Percentiles rank a stretch among this genome's conserved stretches.
Conservation (phyloP, 1,140 invertebrate genomes). For the Adoxophyes honmai region DNA sequence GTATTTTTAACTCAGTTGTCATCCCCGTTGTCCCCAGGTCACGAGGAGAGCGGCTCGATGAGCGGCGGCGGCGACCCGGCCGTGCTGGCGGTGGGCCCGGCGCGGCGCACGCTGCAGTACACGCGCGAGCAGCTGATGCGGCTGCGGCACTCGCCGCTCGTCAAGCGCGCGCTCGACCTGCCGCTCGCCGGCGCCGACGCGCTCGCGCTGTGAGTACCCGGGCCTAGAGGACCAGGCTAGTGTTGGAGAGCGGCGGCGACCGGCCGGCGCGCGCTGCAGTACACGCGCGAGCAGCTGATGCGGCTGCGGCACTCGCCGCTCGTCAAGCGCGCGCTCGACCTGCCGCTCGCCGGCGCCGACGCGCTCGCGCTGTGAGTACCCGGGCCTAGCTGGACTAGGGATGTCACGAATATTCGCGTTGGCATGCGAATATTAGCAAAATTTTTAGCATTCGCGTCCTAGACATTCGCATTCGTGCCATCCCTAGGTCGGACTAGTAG, state of each 20-base stretch:
- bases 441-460: too few relatives aligned
- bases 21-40: conserved; percentile 46
- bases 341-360: conserved; percentile 78
- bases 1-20: too few relatives aligned
- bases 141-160: conserved; percentile 78
- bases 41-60: conserved; percentile 45
- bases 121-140: conserved; percentile 80
- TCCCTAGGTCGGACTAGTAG: too few relatives aligned
- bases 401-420: too few relatives aligned
- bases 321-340: conserved; percentile 78
- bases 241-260: background rate
- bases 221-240: too few relatives aligned
- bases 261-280: conserved; percentile 53
- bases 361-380: conserved; percentile 61
- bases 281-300: conserved; percentile 80
- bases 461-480: too few relatives aligned
- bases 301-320: conserved; percentile 78
- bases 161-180: conserved; percentile 78
- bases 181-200: conserved; percentile 78
- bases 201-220: conserved; percentile 55
- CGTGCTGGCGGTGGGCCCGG: conserved; percentile 60
- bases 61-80: conserved; percentile 56
- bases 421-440: too few relatives aligned
- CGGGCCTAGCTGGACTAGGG: too few relatives aligned
- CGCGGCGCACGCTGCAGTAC: conserved; percentile 55